These are phyloP conservation scores for Limonius californicus DNA, from an alignment of 1,140 invertebrate species.

Conservation along the genomic window DNA sequence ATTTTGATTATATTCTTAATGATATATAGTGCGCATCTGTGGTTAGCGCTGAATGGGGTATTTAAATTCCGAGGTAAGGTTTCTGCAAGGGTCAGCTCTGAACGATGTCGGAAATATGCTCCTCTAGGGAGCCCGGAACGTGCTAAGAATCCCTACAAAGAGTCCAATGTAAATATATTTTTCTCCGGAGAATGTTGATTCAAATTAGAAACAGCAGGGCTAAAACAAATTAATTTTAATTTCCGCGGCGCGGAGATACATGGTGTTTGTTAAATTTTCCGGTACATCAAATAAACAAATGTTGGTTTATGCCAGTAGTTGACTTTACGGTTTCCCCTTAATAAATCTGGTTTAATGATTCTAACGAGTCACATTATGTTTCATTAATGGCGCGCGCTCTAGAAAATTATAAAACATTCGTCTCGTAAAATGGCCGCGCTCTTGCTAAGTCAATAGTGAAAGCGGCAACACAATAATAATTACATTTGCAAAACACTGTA, in stretches of 20 bases:
- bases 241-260: not conserved
- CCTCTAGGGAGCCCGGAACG: not conserved
- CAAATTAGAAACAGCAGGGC: not conserved
- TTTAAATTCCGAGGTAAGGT: not conserved
- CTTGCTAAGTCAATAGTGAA: no score
- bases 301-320: no score
- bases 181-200: not conserved
- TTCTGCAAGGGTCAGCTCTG: not conserved
- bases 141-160: slow-evolving; percentile 3
- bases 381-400: no score
- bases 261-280: no score
- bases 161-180: not conserved
- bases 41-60: not conserved
- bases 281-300: no score
- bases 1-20: not conserved
- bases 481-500: no score
- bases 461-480: no score
- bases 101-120: slow-evolving; percentile 4
- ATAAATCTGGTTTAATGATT: no score
- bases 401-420: no score
- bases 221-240: not conserved
- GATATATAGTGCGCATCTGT: not conserved
- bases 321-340: no score
- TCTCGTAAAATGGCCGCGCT: no score
- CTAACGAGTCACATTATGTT: no score